Percentiles rank a stretch among this genome's conserved stretches.
These are phyloP conservation scores for Oreohelix idahoensis DNA, from an alignment of 1,140 invertebrate species.

Conservation along the genomic window DNA sequence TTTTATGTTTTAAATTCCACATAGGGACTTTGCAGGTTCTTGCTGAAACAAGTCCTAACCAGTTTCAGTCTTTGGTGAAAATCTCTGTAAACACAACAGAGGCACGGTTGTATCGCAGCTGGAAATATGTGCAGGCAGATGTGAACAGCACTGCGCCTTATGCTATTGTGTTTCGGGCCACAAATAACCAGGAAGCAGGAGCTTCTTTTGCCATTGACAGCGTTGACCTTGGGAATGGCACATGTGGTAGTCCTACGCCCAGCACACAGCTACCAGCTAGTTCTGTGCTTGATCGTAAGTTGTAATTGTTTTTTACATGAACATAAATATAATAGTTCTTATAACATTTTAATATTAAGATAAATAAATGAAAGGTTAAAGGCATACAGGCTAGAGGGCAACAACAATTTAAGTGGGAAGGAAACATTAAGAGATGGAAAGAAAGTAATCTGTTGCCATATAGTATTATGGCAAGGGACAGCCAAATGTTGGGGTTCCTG, in stretches of 20 bases:
- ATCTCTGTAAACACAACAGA: neutral
- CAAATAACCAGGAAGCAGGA: neutral
- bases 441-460: too few species aligned
- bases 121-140: neutral
- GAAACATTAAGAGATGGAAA: too few species aligned
- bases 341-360: too few species aligned
- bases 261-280: neutral
- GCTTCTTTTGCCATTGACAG: constrained; percentile 3
- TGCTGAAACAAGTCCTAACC: neutral
- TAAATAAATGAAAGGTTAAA: too few species aligned
- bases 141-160: constrained; percentile 1
- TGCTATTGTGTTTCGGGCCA: neutral
- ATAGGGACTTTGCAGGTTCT: neutral
- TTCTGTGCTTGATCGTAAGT: constrained; percentile 14
- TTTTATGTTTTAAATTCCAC: neutral
- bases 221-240: neutral
- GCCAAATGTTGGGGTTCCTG: too few species aligned
- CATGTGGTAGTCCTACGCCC: neutral
- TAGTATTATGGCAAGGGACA: too few species aligned
- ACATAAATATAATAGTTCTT: too few species aligned
- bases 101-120: neutral
- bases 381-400: too few species aligned
- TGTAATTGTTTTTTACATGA: neutral
- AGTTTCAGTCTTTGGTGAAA: neutral
- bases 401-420: too few species aligned